Base-by-base conservation (phyloP, 2,113 vertebrate species). In the Paraplagusia blochii region DNA sequence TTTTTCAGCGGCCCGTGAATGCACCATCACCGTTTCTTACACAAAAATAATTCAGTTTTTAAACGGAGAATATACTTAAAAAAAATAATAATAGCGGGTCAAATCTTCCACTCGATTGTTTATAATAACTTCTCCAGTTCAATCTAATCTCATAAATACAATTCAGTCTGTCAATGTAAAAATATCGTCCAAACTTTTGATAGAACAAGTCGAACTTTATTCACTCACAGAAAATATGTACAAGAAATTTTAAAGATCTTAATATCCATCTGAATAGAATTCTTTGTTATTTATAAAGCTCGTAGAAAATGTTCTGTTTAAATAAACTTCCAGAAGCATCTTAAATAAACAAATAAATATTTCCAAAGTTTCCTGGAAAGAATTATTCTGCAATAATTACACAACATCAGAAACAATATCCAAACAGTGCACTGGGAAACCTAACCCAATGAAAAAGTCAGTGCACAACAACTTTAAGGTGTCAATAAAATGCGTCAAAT, bases 311-410 rank as follows among this genome's bases (percentile, higher is more conserved):
- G 36, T 8, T 54, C n/a, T 7, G 44, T 4, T 71, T 74, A 71
- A 70, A 80, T 80, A 71, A 45, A 77, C 22, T 9, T 6, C 33
- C 12, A 19, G 22, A 29, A 57, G 43, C 61, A 11, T 76, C 69
- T 76, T 74, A 74, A 68, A 82, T 76, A 71, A 61, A 62, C 45
- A 42, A 19, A 36, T n/a, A 76, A 73, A 80, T 72, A 74, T 47
- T 33, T 16, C 0, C 13, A 74, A 55, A 5, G 19, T 34, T 55
- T 57, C 34, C 38, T 33, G 47, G 22, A 33, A 10, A 49, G 22
- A 48, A 29, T 29, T 9, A 38, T 11, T 11, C 11, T 11, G 38
- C 12, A 11, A 11, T 40, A 12, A 12, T 40, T 33, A 49, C 13
- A 18, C 22, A n/a, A 40, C 43, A 55, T 29, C 6, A 55, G 3